Percentiles rank a stretch among this genome's conserved stretches.
Evolutionary conservation across 2,888 invertebrate genomes (phyloP).

Genomic region (Apotomis turbidana): DNA sequence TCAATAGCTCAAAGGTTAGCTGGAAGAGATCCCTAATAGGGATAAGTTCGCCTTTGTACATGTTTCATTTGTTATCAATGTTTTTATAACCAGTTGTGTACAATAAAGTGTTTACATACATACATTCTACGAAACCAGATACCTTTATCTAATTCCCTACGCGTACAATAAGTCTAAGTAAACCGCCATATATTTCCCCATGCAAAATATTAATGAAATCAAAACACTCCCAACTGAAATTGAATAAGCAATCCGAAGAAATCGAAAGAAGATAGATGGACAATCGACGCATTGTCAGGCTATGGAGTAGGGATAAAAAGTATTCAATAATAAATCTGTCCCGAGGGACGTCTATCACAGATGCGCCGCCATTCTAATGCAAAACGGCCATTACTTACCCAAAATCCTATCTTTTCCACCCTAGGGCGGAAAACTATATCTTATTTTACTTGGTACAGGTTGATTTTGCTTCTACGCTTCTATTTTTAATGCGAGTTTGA

Average conservation of each 20-base stretch:
- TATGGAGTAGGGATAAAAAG: constrained; percentile 56
- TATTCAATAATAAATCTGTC: constrained; percentile 78
- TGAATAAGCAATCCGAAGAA: constrained; percentile 47
- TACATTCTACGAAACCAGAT: too few relatives aligned
- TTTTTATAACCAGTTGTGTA: too few relatives aligned
- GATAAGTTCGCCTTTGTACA: too few relatives aligned
- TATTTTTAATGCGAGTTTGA: constrained; percentile 24
- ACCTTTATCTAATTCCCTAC: too few relatives aligned
- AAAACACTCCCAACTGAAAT: constrained; percentile 19
- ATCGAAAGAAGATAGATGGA: constrained; percentile 69
- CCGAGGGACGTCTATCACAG: constrained; percentile 75
- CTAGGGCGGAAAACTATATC: background rate
- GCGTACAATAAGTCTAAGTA: background rate
- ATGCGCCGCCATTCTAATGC: constrained; percentile 72
- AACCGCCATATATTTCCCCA: background rate
- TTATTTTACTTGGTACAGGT: background rate
- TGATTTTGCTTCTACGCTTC: background rate
- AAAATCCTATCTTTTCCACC: background rate
- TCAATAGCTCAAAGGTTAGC: too few relatives aligned
- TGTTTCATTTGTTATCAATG: too few relatives aligned
- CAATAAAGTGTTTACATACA: too few relatives aligned
- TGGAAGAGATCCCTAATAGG: too few relatives aligned
- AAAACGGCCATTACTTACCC: constrained; percentile 46
- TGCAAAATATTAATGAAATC: constrained; percentile 21
- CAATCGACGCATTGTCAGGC: constrained; percentile 62